These are phyloP conservation scores for Mycteria americana DNA, from an alignment of 2,797 vertebrate genomes.

Conservation along the genomic window DNA sequence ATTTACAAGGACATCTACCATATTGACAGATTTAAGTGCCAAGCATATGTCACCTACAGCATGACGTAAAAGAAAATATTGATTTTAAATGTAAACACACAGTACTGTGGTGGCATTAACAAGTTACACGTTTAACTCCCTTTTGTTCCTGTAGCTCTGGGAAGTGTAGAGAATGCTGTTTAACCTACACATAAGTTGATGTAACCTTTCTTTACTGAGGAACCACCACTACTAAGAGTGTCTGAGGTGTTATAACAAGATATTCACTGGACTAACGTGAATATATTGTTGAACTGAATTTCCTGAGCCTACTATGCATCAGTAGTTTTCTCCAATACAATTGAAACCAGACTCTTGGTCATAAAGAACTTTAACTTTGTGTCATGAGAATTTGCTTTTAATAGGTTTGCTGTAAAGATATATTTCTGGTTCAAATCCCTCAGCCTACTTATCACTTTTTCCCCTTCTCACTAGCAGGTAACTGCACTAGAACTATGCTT, in stretches of 20 bases:
- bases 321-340: background rate
- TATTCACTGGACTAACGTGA: background rate
- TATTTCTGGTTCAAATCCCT: background rate
- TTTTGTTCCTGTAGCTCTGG: background rate
- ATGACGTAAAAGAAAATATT: background rate
- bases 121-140: background rate
- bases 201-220: background rate
- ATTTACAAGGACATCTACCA: background rate
- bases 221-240: background rate
- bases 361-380: background rate
- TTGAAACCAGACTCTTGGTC: background rate
- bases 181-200: background rate
- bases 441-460: background rate
- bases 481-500: background rate
- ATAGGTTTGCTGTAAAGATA: background rate
- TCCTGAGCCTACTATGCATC: background rate
- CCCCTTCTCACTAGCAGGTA: background rate
- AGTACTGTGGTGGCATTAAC: background rate
- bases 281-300: background rate
- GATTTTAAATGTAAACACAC: background rate
- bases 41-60: background rate
- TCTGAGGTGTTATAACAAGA: background rate
- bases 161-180: background rate
- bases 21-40: background rate
- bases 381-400: background rate